A percentile compares a stretch with the other conserved stretches of the same genome.
Conservation (phyloP, 2,113 vertebrate genomes). For the Phasianus colchicus region DNA sequence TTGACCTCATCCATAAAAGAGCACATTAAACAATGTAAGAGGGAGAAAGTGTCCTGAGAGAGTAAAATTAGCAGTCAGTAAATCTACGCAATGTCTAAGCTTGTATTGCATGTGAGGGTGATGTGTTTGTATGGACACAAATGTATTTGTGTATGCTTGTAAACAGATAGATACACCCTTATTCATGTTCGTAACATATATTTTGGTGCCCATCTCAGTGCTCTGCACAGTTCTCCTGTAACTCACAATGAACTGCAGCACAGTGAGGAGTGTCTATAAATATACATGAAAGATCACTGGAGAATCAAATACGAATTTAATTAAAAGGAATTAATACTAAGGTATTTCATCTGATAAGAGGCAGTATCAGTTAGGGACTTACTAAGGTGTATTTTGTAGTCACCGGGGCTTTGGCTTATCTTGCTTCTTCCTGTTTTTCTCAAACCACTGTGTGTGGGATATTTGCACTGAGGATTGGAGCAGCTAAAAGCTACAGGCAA, state of each 20-base stretch:
- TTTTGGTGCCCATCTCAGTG: not conserved
- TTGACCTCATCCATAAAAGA: constrained; percentile 20
- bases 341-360: constrained; percentile 68
- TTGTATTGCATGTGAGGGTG: not conserved
- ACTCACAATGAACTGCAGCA: not conserved
- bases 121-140: not conserved
- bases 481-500: constrained; percentile 61
- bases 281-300: not conserved
- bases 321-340: constrained; percentile 65
- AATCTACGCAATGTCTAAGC: not conserved
- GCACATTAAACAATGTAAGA: not conserved
- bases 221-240: not conserved
- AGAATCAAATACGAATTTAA: constrained; percentile 62
- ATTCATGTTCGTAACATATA: not conserved
- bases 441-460: constrained; percentile 62
- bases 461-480: not conserved
- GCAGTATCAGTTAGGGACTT: constrained; percentile 60
- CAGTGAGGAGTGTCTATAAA: not conserved
- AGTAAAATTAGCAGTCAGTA: constrained; percentile 31
- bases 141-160: not conserved
- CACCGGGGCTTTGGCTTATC: constrained; percentile 50
- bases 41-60: constrained; percentile 19
- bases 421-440: constrained; percentile 64
- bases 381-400: constrained; percentile 59
- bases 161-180: not conserved